These are phyloP conservation scores for Gambusia affinis DNA, from an alignment of 2,113 vertebrate species.

Conservation along the genomic window DNA sequence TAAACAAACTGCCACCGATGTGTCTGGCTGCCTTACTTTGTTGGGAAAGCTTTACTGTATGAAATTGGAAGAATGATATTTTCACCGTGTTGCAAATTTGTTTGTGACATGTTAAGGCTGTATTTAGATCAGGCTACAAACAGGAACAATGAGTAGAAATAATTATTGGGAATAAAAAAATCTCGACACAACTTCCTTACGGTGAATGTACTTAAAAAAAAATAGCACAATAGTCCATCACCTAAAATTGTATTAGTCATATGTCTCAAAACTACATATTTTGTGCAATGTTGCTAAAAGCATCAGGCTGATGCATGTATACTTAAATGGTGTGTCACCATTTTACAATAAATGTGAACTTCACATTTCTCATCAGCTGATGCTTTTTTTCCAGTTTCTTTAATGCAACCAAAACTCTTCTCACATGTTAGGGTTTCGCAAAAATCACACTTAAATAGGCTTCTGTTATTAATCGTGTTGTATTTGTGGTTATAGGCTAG, in stretches of 20 bases:
- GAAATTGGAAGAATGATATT: not conserved
- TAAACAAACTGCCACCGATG: not conserved
- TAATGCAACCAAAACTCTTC: conserved; percentile 8
- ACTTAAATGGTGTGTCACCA: conserved; percentile 20
- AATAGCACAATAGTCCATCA: not conserved
- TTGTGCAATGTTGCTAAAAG: not conserved
- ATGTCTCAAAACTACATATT: not conserved
- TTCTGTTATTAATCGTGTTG: not conserved
- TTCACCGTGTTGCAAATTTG: not conserved
- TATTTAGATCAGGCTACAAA: not conserved
- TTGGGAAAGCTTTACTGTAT: not conserved
- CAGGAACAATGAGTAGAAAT: not conserved
- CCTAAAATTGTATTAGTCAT: too few relatives aligned
- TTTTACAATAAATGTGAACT: conserved; percentile 24
- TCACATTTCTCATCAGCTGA: conserved; percentile 10
- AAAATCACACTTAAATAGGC: not conserved
- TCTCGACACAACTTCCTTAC: not conserved
- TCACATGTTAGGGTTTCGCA: not conserved
- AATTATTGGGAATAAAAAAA: not conserved
- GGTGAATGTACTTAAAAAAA: not conserved
- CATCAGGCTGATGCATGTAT: conserved; percentile 1
- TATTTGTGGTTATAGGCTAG: not conserved
- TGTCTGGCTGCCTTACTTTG: not conserved
- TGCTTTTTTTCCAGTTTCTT: not conserved
- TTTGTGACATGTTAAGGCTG: not conserved